Percentiles rank a stretch among this genome's conserved stretches.
Evolutionary conservation across 1,140 invertebrate species (phyloP).

Genomic region (Drosophila tsacasi): DNA sequence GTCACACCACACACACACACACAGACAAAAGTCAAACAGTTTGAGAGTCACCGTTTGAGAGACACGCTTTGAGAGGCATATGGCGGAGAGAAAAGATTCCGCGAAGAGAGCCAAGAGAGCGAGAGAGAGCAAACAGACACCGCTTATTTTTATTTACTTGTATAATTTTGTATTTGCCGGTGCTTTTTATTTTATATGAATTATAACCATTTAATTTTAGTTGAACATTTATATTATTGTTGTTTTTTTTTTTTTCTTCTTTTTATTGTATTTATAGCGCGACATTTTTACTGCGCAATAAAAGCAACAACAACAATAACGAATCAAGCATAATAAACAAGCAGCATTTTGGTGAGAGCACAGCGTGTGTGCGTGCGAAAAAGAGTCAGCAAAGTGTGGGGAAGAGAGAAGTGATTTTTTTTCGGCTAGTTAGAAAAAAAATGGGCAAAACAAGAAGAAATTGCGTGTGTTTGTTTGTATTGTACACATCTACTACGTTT

Average conservation of each 20-base stretch:
- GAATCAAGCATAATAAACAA: constrained; percentile 78
- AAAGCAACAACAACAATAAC: constrained; percentile 65
- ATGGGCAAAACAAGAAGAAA: constrained; percentile 62
- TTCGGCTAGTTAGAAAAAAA: constrained; percentile 48
- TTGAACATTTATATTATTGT: constrained; percentile 24
- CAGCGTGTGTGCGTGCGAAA: constrained; percentile 30
- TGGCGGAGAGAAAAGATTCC: not conserved
- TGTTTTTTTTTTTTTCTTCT: not conserved
- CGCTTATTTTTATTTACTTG: constrained; percentile 25
- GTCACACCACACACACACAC: constrained; percentile 45
- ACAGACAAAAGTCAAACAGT: constrained; percentile 18
- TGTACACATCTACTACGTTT: constrained; percentile 46
- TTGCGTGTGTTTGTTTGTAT: constrained; percentile 41
- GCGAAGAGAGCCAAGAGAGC: not conserved
- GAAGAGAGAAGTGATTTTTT: constrained; percentile 12
- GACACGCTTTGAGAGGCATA: constrained; percentile 1
- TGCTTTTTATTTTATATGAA: constrained; percentile 40
- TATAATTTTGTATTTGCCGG: constrained; percentile 12
- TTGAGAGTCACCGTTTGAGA: constrained; percentile 35
- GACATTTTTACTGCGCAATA: constrained; percentile 75
- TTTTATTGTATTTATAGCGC: constrained; percentile 62
- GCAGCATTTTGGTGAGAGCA: constrained; percentile 54
- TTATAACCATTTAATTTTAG: constrained; percentile 59
- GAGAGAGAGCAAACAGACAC: not conserved
- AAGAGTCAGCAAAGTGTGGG: constrained; percentile 6